Base-by-base conservation (phyloP, 2,797 vertebrate genomes). In the Synaphobranchus kaupii region DNA sequence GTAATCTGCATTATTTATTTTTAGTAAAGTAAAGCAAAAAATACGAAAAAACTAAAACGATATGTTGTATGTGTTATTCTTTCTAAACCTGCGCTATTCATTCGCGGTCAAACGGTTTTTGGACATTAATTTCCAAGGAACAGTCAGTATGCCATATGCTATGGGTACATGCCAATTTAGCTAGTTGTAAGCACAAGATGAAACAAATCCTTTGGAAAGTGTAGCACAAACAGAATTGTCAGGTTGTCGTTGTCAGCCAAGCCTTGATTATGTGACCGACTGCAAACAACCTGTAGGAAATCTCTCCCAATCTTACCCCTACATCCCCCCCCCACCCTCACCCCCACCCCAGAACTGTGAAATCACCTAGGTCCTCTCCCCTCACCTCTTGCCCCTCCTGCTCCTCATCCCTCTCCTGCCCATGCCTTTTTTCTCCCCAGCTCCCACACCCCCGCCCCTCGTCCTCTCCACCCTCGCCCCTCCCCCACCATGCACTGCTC, bases 111-210 rank as follows among this genome's bases (percentile, higher is more conserved):
- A 71, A 71, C 12, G 25, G 20, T 66, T 66, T 66, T 8, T 73
- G 31, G 4, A 13, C 68, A 94, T 95, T 95, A 94, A 92, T 92
- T 89, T 93, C 92, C 94, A 93, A 93, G 93, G 93, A 94, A 96
- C 95, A 95, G 94, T 95, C 95, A 95, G 22, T 8, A 48, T 81
- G 78, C 56, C 91, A 90, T 88, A 89, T 92, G 90, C 90, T 90
- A 90, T 90, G 83, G 94, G 93, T 89, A 89, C 90, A 84, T 93
- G 92, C 92, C 94, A 93, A 94, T 95, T 95, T 95, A 94, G 47
- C 50, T 80, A 8, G 34, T 80, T 20, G 20, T 44, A 76, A 86
- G 90, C 91, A 25, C 91, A 85, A 52, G 88, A 95, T 96, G 94
- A 95, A 93, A 50, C 44, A 91, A 94, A 89, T 88, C 92, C 92